A percentile compares a stretch with the other conserved stretches of the same genome.
Conservation (phyloP, 2,113 vertebrate species). For the Poeciliopsis occidentalis region DNA sequence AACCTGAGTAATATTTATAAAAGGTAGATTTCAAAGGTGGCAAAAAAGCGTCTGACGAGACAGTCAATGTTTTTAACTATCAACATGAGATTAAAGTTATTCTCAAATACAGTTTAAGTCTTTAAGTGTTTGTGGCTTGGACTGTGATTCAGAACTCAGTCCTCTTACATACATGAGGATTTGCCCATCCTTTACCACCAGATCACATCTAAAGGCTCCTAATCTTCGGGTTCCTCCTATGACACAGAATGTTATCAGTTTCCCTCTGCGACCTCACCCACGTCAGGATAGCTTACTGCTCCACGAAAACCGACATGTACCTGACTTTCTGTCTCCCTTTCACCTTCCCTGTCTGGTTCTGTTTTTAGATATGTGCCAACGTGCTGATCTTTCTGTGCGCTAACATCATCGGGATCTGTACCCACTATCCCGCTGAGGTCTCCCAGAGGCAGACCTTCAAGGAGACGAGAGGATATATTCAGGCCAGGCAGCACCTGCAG, state of each 20-base stretch:
- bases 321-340: conserved; percentile 13
- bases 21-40: background rate
- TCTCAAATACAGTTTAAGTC: background rate
- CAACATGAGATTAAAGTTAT: background rate
- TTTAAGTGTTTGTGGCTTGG: background rate
- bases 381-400: conserved; percentile 93
- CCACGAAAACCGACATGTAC: conserved; percentile 25
- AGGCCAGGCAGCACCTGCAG: conserved; percentile 93
- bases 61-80: too few species aligned
- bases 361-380: conserved; percentile 88
- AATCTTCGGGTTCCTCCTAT: conserved; percentile 48
- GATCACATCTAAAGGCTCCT: conserved; percentile 53
- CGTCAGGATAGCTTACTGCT: conserved; percentile 59
- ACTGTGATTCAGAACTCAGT: conserved; percentile 7
- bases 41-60: background rate
- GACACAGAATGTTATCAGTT: conserved; percentile 61
- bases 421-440: conserved; percentile 95
- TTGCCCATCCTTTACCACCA: conserved; percentile 47
- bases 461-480: conserved; percentile 95
- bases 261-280: conserved; percentile 58
- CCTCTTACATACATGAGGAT: conserved; percentile 16
- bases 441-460: conserved; percentile 97
- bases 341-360: background rate
- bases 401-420: conserved; percentile 95
- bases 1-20: background rate